These are phyloP conservation scores for Caenorhabditis sp. DNA, from an alignment of 2,888 invertebrate species.

Conservation along the genomic window DNA sequence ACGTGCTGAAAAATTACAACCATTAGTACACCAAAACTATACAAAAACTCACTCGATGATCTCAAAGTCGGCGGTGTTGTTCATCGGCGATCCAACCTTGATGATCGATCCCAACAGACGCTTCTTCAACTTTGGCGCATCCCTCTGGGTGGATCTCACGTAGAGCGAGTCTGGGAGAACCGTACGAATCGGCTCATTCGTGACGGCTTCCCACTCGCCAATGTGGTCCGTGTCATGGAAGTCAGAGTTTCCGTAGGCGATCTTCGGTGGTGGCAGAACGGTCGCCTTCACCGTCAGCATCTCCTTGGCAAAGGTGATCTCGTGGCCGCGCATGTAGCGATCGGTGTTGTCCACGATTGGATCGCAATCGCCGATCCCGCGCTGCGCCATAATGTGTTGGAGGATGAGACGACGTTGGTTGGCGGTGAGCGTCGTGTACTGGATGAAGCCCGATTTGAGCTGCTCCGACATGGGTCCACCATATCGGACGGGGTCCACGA, in stretches of 20 bases:
- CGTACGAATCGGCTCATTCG: neutral
- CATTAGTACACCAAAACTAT: no score
- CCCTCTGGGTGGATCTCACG: no score
- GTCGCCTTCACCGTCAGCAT: conserved; percentile 38
- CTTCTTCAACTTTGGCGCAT: conserved; percentile 6
- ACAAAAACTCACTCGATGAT: neutral
- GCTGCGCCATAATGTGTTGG: conserved; percentile 6
- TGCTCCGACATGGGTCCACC: neutral
- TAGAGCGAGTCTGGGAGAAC: neutral
- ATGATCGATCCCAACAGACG: conserved; percentile 24
- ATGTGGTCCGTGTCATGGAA: neutral
- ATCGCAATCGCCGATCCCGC: neutral
- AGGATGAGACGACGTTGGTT: neutral
- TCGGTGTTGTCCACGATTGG: conserved; percentile 44
- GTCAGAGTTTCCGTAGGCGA: conserved; percentile 36
- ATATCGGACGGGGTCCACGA: conserved; percentile 9
- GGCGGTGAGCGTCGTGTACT: conserved; percentile 10
- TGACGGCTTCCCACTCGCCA: conserved; percentile 40
- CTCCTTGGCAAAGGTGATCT: conserved; percentile 22
- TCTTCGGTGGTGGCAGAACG: conserved; percentile 44
- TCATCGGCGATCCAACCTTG: neutral
- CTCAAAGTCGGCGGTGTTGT: neutral
- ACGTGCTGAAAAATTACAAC: neutral
- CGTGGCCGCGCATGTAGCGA: conserved; percentile 15
- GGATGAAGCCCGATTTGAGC: neutral